Evolutionary conservation across 1,140 invertebrate species (phyloP).

Genomic region (Bombus cullumanus): DNA sequence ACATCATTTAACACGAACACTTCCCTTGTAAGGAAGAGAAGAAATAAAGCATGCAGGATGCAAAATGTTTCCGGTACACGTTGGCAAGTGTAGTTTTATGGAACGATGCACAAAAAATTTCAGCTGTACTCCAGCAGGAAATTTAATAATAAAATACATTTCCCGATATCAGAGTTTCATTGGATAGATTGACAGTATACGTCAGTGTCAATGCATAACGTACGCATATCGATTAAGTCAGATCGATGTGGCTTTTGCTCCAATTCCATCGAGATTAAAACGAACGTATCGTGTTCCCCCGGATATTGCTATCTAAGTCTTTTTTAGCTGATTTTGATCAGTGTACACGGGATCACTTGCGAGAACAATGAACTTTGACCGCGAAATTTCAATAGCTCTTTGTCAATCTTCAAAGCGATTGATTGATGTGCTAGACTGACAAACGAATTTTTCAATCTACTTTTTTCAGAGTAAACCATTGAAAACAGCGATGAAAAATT

Average conservation of each 20-base stretch:
- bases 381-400: slow-evolving; percentile 14
- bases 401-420: not conserved
- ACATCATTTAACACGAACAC: too few species aligned
- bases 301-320: slow-evolving; percentile 42
- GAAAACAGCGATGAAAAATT: not conserved
- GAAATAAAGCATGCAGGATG: too few species aligned
- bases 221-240: slow-evolving; percentile 55
- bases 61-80: not conserved
- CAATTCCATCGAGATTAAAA: slow-evolving; percentile 61
- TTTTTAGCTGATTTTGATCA: slow-evolving; percentile 39
- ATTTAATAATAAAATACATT: slow-evolving; percentile 35
- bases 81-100: not conserved
- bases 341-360: slow-evolving; percentile 5
- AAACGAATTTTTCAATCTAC: not conserved
- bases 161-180: slow-evolving; percentile 21
- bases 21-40: too few species aligned
- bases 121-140: not conserved
- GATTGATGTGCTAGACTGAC: not conserved
- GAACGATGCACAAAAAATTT: not conserved
- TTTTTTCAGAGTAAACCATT: not conserved
- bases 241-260: slow-evolving; percentile 57
- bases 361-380: slow-evolving; percentile 24
- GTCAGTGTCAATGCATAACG: slow-evolving; percentile 55
- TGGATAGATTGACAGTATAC: slow-evolving; percentile 45
- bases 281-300: slow-evolving; percentile 41